These are phyloP conservation scores for Cyprinodon brontotheroides DNA, from an alignment of 2,113 vertebrate genomes.

Conservation along the genomic window DNA sequence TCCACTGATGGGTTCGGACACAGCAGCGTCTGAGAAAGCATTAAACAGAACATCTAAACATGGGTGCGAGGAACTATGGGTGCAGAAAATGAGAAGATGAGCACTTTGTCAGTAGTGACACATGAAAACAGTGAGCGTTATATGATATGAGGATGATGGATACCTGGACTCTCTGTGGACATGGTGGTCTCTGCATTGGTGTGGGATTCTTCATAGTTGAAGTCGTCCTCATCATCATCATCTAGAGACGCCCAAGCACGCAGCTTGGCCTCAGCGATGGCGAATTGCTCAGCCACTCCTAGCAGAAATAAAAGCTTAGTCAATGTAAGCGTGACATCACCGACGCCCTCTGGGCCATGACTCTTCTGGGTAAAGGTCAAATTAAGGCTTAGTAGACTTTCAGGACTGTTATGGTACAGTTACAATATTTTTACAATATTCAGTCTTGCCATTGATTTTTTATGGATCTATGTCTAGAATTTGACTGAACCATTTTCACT, in stretches of 20 bases:
- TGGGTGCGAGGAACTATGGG: slow-evolving; percentile 14
- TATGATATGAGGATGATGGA: not conserved
- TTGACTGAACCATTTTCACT: too few species aligned
- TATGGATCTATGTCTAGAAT: too few species aligned
- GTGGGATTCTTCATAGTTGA: slow-evolving; percentile 87
- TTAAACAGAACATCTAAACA: slow-evolving; percentile 69
- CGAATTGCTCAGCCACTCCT: slow-evolving; percentile 96
- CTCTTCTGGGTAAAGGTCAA: not conserved
- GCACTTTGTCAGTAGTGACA: slow-evolving; percentile 40
- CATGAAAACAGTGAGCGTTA: slow-evolving; percentile 6
- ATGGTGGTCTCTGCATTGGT: slow-evolving; percentile 63
- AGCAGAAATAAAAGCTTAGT: not conserved
- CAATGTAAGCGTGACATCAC: not conserved
- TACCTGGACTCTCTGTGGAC: slow-evolving; percentile 71
- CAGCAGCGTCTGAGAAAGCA: slow-evolving; percentile 71
- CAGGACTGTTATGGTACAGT: too few species aligned
- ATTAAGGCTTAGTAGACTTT: not conserved
- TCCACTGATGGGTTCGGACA: slow-evolving; percentile 42
- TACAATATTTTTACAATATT: too few species aligned
- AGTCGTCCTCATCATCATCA: slow-evolving; percentile 87
- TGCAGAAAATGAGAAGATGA: slow-evolving; percentile 34
- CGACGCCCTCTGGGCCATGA: not conserved
- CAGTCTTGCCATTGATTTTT: too few species aligned
- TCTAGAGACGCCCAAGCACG: slow-evolving; percentile 94
- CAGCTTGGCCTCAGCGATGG: slow-evolving; percentile 95